Evolutionary conservation across 2,888 invertebrate genomes (phyloP).

Genomic region (Mimachlamys varia): DNA sequence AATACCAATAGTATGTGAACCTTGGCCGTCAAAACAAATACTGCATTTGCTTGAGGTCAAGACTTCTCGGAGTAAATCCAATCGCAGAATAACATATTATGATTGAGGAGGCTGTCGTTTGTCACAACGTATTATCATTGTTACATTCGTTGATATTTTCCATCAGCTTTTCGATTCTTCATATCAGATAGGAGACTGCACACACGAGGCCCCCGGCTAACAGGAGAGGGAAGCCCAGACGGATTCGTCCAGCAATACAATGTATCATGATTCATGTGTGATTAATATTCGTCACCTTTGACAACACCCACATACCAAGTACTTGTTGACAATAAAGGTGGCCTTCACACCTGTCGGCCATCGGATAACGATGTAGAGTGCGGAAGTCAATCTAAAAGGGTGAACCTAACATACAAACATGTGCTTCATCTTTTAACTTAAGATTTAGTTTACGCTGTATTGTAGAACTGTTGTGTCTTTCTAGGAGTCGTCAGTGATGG

Average conservation of each 20-base stretch:
- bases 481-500: too few species aligned
- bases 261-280: background rate
- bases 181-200: background rate
- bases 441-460: too few species aligned
- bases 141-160: background rate
- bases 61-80: background rate
- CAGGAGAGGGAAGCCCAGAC: background rate
- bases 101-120: background rate
- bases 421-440: too few species aligned
- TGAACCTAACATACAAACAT: too few species aligned
- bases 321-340: background rate
- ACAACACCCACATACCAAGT: background rate
- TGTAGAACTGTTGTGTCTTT: too few species aligned
- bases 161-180: background rate
- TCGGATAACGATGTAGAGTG: too few species aligned
- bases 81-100: background rate
- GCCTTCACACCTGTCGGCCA: background rate
- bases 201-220: background rate
- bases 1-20: background rate
- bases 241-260: background rate
- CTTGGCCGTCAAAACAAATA: background rate
- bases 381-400: background rate
- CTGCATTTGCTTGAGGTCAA: background rate
- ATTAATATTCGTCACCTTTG: background rate
- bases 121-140: background rate